Conservation (phyloP, 2,888 invertebrate species). For the Phragmatobia fuliginosa region DNA sequence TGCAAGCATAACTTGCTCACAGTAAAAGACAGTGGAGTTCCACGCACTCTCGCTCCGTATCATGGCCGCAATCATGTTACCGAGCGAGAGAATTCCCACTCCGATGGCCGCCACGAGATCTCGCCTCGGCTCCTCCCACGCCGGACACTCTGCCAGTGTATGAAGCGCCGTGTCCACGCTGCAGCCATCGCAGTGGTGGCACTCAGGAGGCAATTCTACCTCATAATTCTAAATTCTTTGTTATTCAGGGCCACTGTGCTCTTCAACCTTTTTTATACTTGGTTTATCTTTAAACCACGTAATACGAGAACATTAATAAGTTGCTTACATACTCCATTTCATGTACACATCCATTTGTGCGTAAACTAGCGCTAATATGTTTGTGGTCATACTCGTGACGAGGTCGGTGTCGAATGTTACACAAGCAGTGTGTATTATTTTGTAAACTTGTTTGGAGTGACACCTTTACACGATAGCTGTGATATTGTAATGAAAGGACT, state of each 20-base stretch:
- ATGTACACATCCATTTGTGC: background rate
- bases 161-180: too few species aligned
- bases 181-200: too few species aligned
- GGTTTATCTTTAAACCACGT: background rate
- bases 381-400: conserved; percentile 6
- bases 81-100: too few species aligned
- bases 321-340: conserved; percentile 1
- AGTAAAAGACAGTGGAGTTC: too few species aligned
- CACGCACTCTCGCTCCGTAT: too few species aligned
- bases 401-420: background rate
- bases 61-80: too few species aligned
- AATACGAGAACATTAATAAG: background rate
- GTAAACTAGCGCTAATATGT: background rate
- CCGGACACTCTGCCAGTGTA: too few species aligned
- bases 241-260: background rate
- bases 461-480: background rate
- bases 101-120: too few species aligned
- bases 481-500: background rate
- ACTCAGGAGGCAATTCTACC: too few species aligned
- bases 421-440: background rate
- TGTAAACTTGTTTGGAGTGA: background rate
- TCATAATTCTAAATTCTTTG: background rate
- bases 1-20: too few species aligned
- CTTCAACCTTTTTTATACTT: background rate
- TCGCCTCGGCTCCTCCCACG: too few species aligned